Evolutionary conservation across 2,888 invertebrate species (phyloP), one percentile per base, ranked within the genome.

Genomic region (Caenorhabditis angaria): DNA sequence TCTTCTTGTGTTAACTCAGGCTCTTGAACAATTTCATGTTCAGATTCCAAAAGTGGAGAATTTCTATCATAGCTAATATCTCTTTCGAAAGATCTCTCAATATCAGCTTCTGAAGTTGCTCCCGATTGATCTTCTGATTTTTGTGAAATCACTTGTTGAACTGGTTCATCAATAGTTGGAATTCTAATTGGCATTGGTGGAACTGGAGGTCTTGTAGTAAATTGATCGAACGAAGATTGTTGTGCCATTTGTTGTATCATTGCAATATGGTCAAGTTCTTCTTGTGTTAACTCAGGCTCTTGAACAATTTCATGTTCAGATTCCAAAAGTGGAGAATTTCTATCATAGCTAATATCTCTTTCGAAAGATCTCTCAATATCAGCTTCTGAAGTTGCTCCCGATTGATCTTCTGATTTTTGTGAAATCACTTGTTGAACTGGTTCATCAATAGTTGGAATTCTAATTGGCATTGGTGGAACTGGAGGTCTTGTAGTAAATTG

Each of bases 71-170:
- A 62, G 0, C n/a, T 5, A 50, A 12, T 18, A n/a, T 28, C 56
- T 14, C 41, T 6, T 3, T 65, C 65, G 35, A 35, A 58, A n/a
- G 27, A 54, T 32, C 48, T 50, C 22, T 70, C 58, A 51, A 51
- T 61, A 28, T 76, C 66, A n/a, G 73, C 74, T 56, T 67, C 74
- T 18, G 74, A 74, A 41, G 74, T 74, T 14, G 74, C 70, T 65
- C 67, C 55, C 3, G 75, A 76, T 14, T 20, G 41, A 8, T 64
- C 71, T 41, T 70, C 73, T 1, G 58, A 57, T 41, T 35, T 12
- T 54, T 60, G 59, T 32, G 25, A 54, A 1, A 51, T 41, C 14
- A 56, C 32, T 14, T 25, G n/a, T 1, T 28, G 27, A 2, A 20
- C 5, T 14, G 57, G 35, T 48, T 47, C 14, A 28, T 47, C 29